Evolutionary conservation across 2,888 invertebrate species (phyloP), one percentile per base, ranked within the genome.

Genomic region (Athalia circularis): DNA sequence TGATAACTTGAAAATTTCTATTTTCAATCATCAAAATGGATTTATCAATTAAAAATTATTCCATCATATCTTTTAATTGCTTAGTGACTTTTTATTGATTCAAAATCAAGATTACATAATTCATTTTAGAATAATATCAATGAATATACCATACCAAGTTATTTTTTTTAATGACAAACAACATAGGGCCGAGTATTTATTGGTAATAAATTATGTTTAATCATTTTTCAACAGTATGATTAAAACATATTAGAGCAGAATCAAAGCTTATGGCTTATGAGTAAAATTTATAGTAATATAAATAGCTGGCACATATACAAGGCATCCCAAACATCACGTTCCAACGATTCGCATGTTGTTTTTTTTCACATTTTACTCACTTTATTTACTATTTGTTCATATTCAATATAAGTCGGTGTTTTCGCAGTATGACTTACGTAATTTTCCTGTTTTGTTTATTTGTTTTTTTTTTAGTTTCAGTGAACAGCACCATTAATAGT

Each of bases 241-340:
- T 64, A 52, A 75, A 75, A 72, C 72, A 59, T 59, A 72, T 15
- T 47, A 75, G 50, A 52, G 67, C 45, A 62, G 43, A 59, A 64
- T 54, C n/a, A 5, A 75, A 67, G 57, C 65, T 65, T 79, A 43
- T 57, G 75, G 43, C 74, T 50, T 65, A 76, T 43, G 48, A 67
- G 61, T 65, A 65, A 67, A 62, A 50, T 78, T 79, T 86, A 87
- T 86, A 80, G 83, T 85, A 87, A 85, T 88, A 87, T 84, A 85
- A 87, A 86, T 85, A 88, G 85, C 88, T 88, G 88, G 88, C 88
- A 88, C 87, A 86, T 88, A 83, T 86, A 87, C 86, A 88, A 88
- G 87, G 88, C 88, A 87, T 87, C 84, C 84, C 83, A 87, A 86
- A 87, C 85, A 86, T 87, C 83, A 87, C 85, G 78, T 85, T 85